Conservation (phyloP, 2,113 vertebrate species). For the mouse (Mus musculus) region GRCm39 chr9:28560001-28560500, state of each 20-base stretch:
- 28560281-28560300: background rate
- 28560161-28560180: constrained; percentile 47
- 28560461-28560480: background rate
- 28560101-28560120: background rate
- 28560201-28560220: background rate
- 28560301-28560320: background rate
- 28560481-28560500: background rate
- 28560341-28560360: background rate
- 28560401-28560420: background rate
- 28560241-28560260: background rate
- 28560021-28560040: constrained; percentile 32
- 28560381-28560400: background rate
- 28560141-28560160: background rate
- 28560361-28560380: background rate
- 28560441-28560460: background rate
- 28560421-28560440: background rate
- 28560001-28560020: constrained; percentile 52
- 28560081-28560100: constrained; percentile 40
- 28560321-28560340: background rate
- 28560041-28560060: constrained; percentile 19
- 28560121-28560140: fast-evolving
- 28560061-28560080: constrained; percentile 59
- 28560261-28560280: background rate
- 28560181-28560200: background rate
- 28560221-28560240: background rate